Conservation (phyloP, 2,797 vertebrate genomes). For the Danio albolineatus region DNA sequence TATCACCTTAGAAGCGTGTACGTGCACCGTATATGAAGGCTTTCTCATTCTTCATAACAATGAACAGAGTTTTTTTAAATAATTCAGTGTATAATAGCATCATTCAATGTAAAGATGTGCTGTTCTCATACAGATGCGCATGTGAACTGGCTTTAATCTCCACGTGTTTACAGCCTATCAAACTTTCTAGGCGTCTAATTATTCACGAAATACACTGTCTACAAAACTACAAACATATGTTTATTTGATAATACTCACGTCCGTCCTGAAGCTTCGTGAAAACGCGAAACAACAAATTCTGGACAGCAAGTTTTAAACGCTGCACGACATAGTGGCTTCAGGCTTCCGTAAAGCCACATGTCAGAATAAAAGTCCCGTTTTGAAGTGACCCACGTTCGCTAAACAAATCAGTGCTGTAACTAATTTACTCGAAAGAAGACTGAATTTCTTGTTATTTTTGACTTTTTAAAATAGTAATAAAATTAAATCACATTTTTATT, state of each 20-base stretch:
- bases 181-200: not conserved
- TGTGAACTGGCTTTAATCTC: not conserved
- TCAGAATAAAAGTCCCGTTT: conserved; percentile 41
- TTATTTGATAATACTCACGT: not conserved
- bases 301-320: not conserved
- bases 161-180: conserved; percentile 4
- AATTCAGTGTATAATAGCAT: not conserved
- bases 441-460: too few relatives aligned
- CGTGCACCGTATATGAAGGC: not conserved
- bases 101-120: too few relatives aligned
- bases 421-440: not conserved
- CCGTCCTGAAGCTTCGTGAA: not conserved
- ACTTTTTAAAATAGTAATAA: not conserved
- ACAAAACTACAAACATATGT: not conserved
- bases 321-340: too few relatives aligned
- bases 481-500: too few relatives aligned
- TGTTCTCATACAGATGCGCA: not conserved
- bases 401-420: too few relatives aligned
- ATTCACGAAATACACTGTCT: not conserved
- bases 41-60: not conserved
- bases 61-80: not conserved
- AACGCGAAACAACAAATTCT: not conserved
- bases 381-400: too few relatives aligned
- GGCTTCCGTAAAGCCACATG: not conserved
- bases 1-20: not conserved